Evolutionary conservation across 1,140 invertebrate genomes (phyloP), one percentile per base, ranked within the genome.

Genomic region (Bombyx mori): DNA sequence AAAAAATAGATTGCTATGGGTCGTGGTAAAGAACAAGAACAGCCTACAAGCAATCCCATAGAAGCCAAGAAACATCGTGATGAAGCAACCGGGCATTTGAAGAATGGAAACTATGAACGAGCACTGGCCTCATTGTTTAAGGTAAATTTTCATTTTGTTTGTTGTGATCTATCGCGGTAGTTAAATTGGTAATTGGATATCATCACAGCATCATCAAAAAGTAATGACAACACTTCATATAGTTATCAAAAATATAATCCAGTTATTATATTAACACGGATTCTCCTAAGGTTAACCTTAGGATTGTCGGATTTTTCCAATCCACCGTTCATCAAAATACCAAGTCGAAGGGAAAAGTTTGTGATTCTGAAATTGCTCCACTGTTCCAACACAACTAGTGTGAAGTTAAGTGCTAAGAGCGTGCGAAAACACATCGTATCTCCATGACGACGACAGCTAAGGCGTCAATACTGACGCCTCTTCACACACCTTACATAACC

Each of bases 71-170:
- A 91, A 22, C 91, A 93, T 69, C 89, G 91, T 22, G 92, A 94
- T 72, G 93, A 94, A 78, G 92, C 93, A 18, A 89, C 89, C 1
- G 91, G 90, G 58, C 92, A 94, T 66, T 86, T 92, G 61, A 94
- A 94, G 84, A 90, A 89, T 65, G 91, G 92, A 9, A 91, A 93
- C 71, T 92, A 93, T 60, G 83, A 89, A 8, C 91, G 92, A 73
- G 92, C 92, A 0, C 66, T 94, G 2, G 69, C 77, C 7, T 89
- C 92, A 2, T 92, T 93, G 57, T 89, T 91, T 73, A 91, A 93
- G 90, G 93, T 94, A 63, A 44, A 56, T 52, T 22, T 47, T 42
- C 18, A 46, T 47, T 47, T 10, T 7, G 18, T 35, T 26, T 35
- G 9, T 44, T 6, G 48, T 50, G 3, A 50, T 35, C 26, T 35